Conservation (phyloP, 92 coral and sea anemone species). For the Parazoanthus atlanticus region DNA sequence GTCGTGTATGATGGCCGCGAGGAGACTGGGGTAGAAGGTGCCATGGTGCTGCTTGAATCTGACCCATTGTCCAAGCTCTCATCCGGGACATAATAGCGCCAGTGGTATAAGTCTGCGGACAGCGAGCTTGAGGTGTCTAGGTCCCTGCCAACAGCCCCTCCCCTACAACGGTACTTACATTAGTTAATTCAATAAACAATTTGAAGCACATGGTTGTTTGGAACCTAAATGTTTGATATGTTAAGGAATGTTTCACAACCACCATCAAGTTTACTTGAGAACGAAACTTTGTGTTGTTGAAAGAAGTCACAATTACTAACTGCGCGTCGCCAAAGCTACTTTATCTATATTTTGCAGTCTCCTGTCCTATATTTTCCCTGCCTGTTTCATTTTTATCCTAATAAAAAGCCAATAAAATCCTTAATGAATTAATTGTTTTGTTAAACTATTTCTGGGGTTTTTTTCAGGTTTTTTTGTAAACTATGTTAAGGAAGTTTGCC, state of each 20-base stretch:
- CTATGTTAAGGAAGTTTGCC: too few species aligned
- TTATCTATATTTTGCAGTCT: too few species aligned
- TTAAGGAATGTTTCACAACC: background rate
- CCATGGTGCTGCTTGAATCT: slow-evolving; percentile 36
- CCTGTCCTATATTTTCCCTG: too few species aligned
- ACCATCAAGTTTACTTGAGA: background rate
- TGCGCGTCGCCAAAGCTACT: too few species aligned
- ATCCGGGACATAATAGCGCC: slow-evolving; percentile 31
- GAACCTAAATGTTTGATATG: slow-evolving; percentile 6
- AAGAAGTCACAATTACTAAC: too few species aligned
- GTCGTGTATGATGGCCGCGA: slow-evolving; percentile 12
- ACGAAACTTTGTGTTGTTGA: too few species aligned
- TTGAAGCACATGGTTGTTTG: slow-evolving; percentile 21
- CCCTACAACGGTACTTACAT: background rate
- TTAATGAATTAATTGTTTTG: too few species aligned
- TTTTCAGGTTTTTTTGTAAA: too few species aligned
- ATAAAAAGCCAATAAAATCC: too few species aligned
- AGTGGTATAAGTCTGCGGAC: slow-evolving; percentile 5
- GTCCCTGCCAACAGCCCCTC: slow-evolving; percentile 27
- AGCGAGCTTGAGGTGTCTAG: slow-evolving; percentile 15
- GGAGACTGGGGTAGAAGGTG: slow-evolving; percentile 42
- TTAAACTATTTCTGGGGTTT: too few species aligned
- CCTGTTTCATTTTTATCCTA: too few species aligned
- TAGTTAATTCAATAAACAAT: background rate
- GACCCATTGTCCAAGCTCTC: slow-evolving; percentile 13